Evolutionary conservation across 2,888 invertebrate species (phyloP).

Genomic region (Conistra vaccinii): DNA sequence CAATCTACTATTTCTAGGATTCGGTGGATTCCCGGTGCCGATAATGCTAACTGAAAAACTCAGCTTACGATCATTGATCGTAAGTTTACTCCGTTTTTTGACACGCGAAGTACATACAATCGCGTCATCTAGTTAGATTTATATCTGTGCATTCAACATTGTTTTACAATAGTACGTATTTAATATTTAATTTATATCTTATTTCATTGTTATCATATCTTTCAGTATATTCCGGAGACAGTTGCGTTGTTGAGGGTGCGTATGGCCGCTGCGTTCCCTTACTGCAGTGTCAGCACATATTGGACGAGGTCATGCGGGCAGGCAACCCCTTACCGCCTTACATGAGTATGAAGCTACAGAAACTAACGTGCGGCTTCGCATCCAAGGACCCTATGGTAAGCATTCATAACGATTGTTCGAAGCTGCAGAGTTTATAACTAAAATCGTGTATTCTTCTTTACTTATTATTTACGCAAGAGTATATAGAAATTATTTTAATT

Average conservation of each 20-base stretch:
- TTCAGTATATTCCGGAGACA: conserved; percentile 73
- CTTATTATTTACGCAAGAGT: neutral
- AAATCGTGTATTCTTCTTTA: neutral
- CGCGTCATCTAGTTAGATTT: no score
- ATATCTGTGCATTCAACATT: no score
- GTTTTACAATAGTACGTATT: neutral
- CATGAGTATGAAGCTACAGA: conserved; percentile 75
- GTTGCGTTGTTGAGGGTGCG: conserved; percentile 60
- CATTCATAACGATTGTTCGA: neutral
- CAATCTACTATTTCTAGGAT: no score
- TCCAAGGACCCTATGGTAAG: conserved; percentile 77
- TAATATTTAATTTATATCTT: neutral
- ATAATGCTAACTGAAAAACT: no score
- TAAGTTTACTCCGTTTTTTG: no score
- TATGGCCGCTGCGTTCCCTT: conserved; percentile 74
- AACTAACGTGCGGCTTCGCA: conserved; percentile 79
- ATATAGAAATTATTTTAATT: neutral
- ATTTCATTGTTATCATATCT: neutral
- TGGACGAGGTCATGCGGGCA: conserved; percentile 74
- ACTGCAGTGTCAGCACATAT: conserved; percentile 71
- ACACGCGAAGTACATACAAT: no score
- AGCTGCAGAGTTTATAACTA: neutral
- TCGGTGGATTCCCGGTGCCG: no score
- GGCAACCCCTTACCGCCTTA: conserved; percentile 77
- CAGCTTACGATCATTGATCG: no score